phyloP scores from a whole-genome alignment of 1,140 invertebrate genomes.

The Zaprionus vittiger region DNA sequence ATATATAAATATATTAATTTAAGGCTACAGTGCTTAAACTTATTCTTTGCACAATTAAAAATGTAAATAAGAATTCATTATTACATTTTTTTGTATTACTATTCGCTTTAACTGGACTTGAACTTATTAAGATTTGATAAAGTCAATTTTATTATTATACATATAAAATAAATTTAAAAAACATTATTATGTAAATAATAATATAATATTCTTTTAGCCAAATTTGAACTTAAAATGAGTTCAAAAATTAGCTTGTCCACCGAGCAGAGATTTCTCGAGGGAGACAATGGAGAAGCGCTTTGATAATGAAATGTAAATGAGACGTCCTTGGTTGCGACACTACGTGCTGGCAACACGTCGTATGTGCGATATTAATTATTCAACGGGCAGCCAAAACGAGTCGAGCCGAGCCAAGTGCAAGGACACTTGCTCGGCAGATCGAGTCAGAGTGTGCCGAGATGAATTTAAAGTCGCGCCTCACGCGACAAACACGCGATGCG shows the following conservation, averaged over 20 bases:
- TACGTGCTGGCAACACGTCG: conserved; percentile 63
- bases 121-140: too few relatives aligned
- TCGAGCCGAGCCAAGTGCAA: conserved; percentile 12
- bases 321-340: conserved; percentile 49
- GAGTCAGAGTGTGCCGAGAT: conserved; percentile 9
- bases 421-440: background rate
- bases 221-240: background rate
- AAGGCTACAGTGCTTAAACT: too few relatives aligned
- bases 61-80: too few relatives aligned
- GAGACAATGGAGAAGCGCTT: conserved; percentile 31
- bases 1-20: too few relatives aligned
- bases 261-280: background rate
- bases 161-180: too few relatives aligned
- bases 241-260: conserved; percentile 1
- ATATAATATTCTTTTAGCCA: too few relatives aligned
- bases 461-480: conserved; percentile 59
- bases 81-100: too few relatives aligned
- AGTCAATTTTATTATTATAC: too few relatives aligned
- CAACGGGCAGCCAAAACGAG: conserved; percentile 38
- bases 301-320: conserved; percentile 63
- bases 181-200: too few relatives aligned
- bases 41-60: too few relatives aligned
- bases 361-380: conserved; percentile 81
- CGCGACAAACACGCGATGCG: conserved; percentile 53
- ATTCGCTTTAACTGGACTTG: too few relatives aligned